Evolutionary conservation across 1,140 invertebrate species (phyloP), one percentile per base, ranked within the genome.

Genomic region (Scaptomyza hsui): DNA sequence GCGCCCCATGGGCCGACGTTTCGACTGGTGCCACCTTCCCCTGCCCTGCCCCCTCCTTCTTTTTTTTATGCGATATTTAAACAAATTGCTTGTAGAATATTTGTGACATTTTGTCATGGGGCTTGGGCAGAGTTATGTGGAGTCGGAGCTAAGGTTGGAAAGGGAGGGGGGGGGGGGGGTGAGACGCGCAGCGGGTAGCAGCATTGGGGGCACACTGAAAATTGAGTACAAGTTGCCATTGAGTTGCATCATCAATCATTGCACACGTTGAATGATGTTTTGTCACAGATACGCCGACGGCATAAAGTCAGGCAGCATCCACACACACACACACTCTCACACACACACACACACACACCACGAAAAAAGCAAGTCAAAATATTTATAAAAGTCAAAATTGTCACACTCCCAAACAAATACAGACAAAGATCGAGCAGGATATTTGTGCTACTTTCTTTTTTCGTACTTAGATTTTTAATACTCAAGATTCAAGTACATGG

Each of bases 41-140:
- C 2, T 7, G 24, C 26, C 26, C 9, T 7, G 6, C 1, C 6
- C 26, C 9, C 26, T 26, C 24, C 26, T 29, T 29, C 26, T 29
- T 42, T 18, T 76, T 81, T 81, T 82, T 89, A 88, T 88, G 78
- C 78, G 82, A 88, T 89, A 88, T 88, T 89, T 88, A 89, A 88
- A 88, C 82, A 88, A 88, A 88, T 88, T 88, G 82, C 82, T 88
- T 88, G 83, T 88, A 88, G 82, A 88, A 88, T 88, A 88, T 88
- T 88, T 88, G 83, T 88, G 82, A 88, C 82, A 88, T 88, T 88
- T 88, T 88, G 78, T 88, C 82, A 88, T 81, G 81, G 70, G 60
- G 73, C 65, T 56, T 35, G 42, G 48, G 13, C 45, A 47, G 49
- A 78, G 64, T 76, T 74, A 71, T 75, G 60, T 70, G 39, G 57